phyloP scores from a whole-genome alignment of 2,113 vertebrate genomes.

The Callipepla californica region DNA sequence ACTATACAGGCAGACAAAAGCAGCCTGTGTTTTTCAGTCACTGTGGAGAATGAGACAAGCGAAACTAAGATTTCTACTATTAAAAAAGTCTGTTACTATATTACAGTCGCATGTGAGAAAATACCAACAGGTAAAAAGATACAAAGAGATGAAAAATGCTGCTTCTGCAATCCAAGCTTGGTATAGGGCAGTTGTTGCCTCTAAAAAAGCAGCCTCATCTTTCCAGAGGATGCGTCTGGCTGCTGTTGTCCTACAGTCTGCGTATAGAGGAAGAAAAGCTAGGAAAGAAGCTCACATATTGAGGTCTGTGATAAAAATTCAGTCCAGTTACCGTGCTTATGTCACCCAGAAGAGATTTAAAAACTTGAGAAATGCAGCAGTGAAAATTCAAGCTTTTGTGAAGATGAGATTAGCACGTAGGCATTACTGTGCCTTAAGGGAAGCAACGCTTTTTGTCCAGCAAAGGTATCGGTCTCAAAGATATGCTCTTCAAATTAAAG shows the following conservation, averaged over 20 bases:
- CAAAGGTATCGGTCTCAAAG: conserved; percentile 43
- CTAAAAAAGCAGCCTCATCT: conserved; percentile 35
- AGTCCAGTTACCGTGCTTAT: conserved; percentile 74
- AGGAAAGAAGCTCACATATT: conserved; percentile 11
- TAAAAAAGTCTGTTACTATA: conserved; percentile 40
- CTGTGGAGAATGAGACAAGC: conserved; percentile 74
- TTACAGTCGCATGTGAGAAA: conserved; percentile 77
- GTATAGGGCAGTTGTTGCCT: conserved; percentile 22
- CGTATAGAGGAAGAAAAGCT: conserved; percentile 70
- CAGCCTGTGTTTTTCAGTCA: conserved; percentile 64
- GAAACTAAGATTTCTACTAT: conserved; percentile 46
- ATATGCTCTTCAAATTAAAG: neutral
- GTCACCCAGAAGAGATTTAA: conserved; percentile 56
- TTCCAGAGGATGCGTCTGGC: conserved; percentile 63
- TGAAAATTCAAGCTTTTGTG: conserved; percentile 76
- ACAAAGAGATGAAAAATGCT: conserved; percentile 63
- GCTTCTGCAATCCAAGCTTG: conserved; percentile 59
- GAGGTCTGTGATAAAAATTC: conserved; percentile 72
- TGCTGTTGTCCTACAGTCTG: conserved; percentile 74
- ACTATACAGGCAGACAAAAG: conserved; percentile 30
- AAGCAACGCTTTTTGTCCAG: conserved; percentile 55
- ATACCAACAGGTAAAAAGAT: conserved; percentile 71
- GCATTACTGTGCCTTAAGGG: conserved; percentile 44
- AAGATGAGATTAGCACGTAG: conserved; percentile 66
- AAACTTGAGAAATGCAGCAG: conserved; percentile 49